phyloP scores from a whole-genome alignment of 2,113 vertebrate genomes.

The Cephalopterus ornatus region DNA sequence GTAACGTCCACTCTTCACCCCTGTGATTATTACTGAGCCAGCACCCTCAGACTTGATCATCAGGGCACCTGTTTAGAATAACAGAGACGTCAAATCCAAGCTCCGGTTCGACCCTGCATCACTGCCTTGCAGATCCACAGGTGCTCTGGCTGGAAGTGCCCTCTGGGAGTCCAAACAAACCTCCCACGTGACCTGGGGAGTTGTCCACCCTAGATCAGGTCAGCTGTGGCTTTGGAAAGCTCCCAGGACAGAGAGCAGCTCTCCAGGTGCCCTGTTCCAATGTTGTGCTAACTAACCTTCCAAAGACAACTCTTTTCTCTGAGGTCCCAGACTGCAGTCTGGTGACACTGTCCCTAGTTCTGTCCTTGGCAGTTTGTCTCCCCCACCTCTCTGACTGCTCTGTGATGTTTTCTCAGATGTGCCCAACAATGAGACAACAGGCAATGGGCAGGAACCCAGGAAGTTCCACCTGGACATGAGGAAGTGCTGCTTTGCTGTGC shows the following conservation, averaged over 20 bases:
- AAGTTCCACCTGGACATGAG: background rate
- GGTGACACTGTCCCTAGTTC: background rate
- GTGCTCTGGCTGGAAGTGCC: background rate
- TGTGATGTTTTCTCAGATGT: background rate
- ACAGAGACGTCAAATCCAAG: background rate
- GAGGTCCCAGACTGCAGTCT: background rate
- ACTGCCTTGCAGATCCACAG: background rate
- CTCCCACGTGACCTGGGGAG: background rate
- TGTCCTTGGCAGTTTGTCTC: background rate
- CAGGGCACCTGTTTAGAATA: constrained; percentile 77
- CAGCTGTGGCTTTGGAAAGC: background rate
- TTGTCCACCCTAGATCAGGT: background rate
- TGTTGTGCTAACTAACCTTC: background rate
- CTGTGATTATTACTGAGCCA: constrained; percentile 79
- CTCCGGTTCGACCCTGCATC: rapidly evolving
- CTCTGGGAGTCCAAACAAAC: background rate
- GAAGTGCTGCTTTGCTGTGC: background rate
- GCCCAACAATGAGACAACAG: background rate
- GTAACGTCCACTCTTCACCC: constrained; percentile 77
- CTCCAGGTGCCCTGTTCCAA: background rate
- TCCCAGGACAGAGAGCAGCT: background rate
- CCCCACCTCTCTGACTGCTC: background rate
- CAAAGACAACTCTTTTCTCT: background rate
- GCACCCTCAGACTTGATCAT: constrained; percentile 70
- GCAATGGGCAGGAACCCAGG: background rate